A percentile compares a stretch with the other conserved stretches of the same genome.
Conservation (phyloP, 2,888 invertebrate species). For the Lamellibrachia satsuma region DNA sequence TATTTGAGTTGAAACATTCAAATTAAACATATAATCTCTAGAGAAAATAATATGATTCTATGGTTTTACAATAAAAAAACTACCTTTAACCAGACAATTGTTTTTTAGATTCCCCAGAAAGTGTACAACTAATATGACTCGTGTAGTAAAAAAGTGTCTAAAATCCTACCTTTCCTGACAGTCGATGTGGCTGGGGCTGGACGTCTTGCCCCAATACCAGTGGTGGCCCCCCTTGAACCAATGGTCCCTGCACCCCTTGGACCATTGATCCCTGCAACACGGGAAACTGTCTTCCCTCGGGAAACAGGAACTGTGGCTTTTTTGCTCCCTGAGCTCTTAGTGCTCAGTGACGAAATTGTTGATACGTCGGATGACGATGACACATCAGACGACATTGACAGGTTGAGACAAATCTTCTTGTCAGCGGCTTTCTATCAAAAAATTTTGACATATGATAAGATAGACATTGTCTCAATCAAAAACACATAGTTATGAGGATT, state of each 20-base stretch:
- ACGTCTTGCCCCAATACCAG: not conserved
- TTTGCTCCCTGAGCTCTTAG: not conserved
- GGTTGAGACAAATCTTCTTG: not conserved
- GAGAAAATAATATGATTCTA: too few species aligned
- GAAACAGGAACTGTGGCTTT: not conserved
- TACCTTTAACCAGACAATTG: not conserved
- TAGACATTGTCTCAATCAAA: not conserved
- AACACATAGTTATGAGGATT: not conserved
- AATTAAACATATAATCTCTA: too few species aligned
- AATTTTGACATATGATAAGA: not conserved
- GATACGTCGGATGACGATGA: not conserved
- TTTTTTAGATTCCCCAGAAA: not conserved
- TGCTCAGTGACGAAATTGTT: not conserved
- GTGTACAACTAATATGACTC: not conserved
- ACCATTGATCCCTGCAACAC: not conserved
- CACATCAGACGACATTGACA: constrained; percentile 2
- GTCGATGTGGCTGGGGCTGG: not conserved
- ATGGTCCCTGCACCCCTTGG: not conserved
- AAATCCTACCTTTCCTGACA: not conserved
- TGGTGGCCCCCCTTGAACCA: not conserved
- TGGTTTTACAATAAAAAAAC: too few species aligned
- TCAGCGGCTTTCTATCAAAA: not conserved
- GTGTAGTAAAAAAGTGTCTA: not conserved
- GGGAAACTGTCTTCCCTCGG: not conserved
- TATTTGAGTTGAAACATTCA: too few species aligned